Conservation (phyloP, 2,797 vertebrate genomes). For the Ambastaia sidthimunki region DNA sequence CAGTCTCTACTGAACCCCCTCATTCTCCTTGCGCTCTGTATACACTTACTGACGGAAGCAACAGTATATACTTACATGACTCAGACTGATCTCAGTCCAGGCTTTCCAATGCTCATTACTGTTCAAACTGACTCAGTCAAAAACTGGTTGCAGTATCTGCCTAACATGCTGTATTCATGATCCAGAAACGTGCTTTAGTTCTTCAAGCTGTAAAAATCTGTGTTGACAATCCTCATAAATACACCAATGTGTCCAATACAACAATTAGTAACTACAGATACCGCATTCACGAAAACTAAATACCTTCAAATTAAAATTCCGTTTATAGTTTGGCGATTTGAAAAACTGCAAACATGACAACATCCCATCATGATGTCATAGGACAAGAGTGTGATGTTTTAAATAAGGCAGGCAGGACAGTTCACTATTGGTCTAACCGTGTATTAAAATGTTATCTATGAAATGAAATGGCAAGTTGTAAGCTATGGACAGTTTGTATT, state of each 20-base stretch:
- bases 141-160: background rate
- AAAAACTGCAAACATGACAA: constrained; percentile 73
- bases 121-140: background rate
- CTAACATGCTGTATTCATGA: background rate
- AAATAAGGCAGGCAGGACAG: constrained; percentile 88
- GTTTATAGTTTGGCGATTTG: constrained; percentile 60
- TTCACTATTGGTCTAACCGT: constrained; percentile 91
- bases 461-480: constrained; percentile 79
- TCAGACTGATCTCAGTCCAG: background rate
- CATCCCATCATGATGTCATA: constrained; percentile 81
- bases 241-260: constrained; percentile 54
- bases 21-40: constrained; percentile 81
- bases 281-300: background rate
- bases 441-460: constrained; percentile 94
- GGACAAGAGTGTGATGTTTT: constrained; percentile 83
- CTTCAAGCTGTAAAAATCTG: constrained; percentile 54
- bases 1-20: constrained; percentile 81
- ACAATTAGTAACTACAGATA: background rate
- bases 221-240: constrained; percentile 74
- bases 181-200: constrained; percentile 9
- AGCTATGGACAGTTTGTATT: constrained; percentile 88
- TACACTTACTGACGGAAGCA: constrained; percentile 84
- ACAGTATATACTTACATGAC: constrained; percentile 50
- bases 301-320: background rate
- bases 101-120: background rate